These are phyloP conservation scores for Thryonomys swinderianus DNA, from an alignment of 2,113 vertebrate genomes.

Conservation along the genomic window DNA sequence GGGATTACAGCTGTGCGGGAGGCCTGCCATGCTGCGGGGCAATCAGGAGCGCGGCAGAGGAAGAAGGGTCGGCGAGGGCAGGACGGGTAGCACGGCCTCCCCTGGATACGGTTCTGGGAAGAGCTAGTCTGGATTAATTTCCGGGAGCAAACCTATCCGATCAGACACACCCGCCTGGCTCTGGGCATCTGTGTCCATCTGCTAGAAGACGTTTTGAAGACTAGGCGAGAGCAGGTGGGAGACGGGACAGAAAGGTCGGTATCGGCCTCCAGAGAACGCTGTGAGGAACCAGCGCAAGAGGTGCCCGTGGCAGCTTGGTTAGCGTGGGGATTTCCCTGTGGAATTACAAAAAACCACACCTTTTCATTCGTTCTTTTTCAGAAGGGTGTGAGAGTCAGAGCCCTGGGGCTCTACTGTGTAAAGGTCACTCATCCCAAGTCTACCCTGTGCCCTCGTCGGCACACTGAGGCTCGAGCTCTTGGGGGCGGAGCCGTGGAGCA, in stretches of 20 bases:
- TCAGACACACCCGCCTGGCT: background rate
- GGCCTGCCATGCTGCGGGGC: background rate
- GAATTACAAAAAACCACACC: constrained; percentile 13
- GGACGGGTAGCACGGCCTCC: background rate
- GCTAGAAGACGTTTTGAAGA: background rate
- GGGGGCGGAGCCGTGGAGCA: background rate
- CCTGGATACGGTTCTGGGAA: background rate
- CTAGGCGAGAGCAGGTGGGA: background rate
- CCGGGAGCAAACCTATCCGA: background rate
- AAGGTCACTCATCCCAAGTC: constrained; percentile 72
- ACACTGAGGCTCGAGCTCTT: constrained; percentile 69
- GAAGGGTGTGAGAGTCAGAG: constrained; percentile 3
- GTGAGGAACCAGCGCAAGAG: background rate
- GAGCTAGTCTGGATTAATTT: constrained; percentile 11
- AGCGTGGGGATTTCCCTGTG: background rate
- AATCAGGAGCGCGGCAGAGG: background rate
- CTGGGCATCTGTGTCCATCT: background rate
- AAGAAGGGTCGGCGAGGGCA: background rate
- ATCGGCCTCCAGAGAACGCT: background rate
- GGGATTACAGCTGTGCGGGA: background rate
- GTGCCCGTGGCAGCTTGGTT: background rate
- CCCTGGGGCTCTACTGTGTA: background rate
- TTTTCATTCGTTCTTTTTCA: constrained; percentile 28
- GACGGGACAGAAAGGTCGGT: background rate
- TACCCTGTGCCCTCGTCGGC: constrained; percentile 73